Percentiles rank a stretch among this genome's conserved stretches.
Evolutionary conservation across 2,888 invertebrate genomes (phyloP).

Genomic region (Drosophila parthenogenetica): DNA sequence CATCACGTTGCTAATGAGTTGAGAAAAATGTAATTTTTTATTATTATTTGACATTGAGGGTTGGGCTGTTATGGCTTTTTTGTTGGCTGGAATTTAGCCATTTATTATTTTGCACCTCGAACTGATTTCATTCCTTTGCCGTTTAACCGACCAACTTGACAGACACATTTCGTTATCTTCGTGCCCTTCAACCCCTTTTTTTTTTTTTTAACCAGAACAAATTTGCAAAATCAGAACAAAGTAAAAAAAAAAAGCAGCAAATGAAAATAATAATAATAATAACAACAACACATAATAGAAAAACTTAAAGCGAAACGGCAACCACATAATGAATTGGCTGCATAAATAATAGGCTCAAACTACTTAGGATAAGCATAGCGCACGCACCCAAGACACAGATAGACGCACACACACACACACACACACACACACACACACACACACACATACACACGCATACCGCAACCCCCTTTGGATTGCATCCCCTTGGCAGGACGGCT

Average conservation of each 20-base stretch:
- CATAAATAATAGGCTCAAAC: conserved; percentile 75
- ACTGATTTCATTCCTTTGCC: conserved; percentile 47
- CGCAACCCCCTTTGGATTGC: conserved; percentile 57
- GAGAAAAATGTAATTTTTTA: conserved; percentile 64
- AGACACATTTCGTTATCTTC: conserved; percentile 20
- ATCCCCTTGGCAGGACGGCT: conserved; percentile 46
- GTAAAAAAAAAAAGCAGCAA: neutral
- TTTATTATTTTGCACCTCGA: conserved; percentile 61
- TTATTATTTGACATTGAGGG: conserved; percentile 37
- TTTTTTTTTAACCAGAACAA: conserved; percentile 33
- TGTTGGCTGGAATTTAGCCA: conserved; percentile 42
- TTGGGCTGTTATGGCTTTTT: conserved; percentile 22
- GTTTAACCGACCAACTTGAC: conserved; percentile 49
- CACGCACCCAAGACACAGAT: conserved; percentile 51
- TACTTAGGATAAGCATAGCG: conserved; percentile 60
- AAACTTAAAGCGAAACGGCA: conserved; percentile 41
- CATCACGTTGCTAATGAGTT: conserved; percentile 66
- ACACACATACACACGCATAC: conserved; percentile 1
- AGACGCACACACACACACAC: conserved; percentile 5
- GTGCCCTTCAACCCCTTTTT: conserved; percentile 42
- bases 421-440: conserved; percentile 16
- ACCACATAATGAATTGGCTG: conserved; percentile 77
- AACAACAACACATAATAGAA: conserved; percentile 38
- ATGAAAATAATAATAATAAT: conserved; percentile 15
- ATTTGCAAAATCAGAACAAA: conserved; percentile 41